Percentiles rank a stretch among this genome's conserved stretches.
phyloP scores from a whole-genome alignment of 2,113 vertebrate species.

The Cephalopterus ornatus region DNA sequence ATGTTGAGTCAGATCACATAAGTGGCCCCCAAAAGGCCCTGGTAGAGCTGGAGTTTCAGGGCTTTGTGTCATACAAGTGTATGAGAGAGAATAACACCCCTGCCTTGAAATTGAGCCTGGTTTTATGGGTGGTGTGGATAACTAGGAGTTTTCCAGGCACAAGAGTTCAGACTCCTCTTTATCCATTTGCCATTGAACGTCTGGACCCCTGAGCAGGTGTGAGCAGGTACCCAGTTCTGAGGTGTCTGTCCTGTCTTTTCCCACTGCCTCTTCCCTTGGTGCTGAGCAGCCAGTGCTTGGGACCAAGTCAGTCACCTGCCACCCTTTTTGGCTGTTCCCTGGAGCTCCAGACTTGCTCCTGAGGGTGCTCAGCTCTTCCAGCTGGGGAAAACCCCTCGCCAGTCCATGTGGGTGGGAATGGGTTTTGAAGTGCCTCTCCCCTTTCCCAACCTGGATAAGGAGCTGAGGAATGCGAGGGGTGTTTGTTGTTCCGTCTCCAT shows the following conservation, averaged over 20 bases:
- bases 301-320: neutral
- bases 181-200: neutral
- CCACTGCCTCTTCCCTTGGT: neutral
- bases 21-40: neutral
- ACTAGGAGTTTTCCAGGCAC: neutral
- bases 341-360: neutral
- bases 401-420: neutral
- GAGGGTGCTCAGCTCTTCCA: neutral
- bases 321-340: neutral
- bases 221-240: neutral
- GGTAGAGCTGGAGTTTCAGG: neutral
- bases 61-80: neutral
- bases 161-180: neutral
- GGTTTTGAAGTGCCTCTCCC: neutral
- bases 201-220: neutral
- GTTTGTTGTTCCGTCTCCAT: accelerated
- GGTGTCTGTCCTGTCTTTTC: neutral
- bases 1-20: neutral
- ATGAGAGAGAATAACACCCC: neutral
- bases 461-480: neutral
- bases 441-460: neutral
- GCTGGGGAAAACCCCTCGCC: neutral
- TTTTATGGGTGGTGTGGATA: neutral
- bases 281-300: neutral
- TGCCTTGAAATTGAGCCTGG: neutral